Base-by-base conservation (phyloP, 2,888 invertebrate species). In the Arrhopalites spinosus region DNA sequence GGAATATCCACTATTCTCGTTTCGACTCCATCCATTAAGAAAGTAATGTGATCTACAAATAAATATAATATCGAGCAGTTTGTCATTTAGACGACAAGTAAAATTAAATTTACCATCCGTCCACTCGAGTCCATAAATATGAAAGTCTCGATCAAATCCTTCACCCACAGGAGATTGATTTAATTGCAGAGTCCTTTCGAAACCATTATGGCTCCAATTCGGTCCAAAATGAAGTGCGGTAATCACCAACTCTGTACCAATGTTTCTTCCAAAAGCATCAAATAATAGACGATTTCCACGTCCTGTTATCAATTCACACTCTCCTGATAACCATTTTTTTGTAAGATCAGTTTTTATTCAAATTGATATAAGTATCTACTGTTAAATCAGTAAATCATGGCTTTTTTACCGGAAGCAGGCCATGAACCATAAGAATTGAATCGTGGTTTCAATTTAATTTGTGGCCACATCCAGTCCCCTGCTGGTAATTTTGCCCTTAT, bases 141-240 rank as follows among this genome's bases (percentile, higher is more conserved):
- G 91, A 86, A 91, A 92, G 15, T 86, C 87, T 20, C 83, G 84
- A 75, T 90, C 86, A 79, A 84, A 86, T 7, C 84, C 85, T 7
- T 80, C 78, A 2, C 78, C 84, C 78, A 76, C 79, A 36, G 79
- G 78, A 43, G 80, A 77, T 81, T 84, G 59, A 84, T 80, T 85
- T 87, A n/a, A n/a, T n/a, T n/a, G 89, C 81, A 88, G 88, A 1
- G 90, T 88, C 59, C 85, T 85, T 5, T 86, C 85, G 86, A 88
- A 90, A n/a, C n/a, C n/a, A 83, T 90, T 89, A 59, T 86, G 83
- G 0, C 83, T 85, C 53, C 86, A 87, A 83, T 87, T 87, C 2
- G 90, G 91, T 2, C 91, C 91, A 85, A 88, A 92, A 85, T 91
- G 91, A n/a, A 92, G 85, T 0, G 91, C 91, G 7, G 89, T 88